phyloP scores from a whole-genome alignment of 2,797 vertebrate genomes.

The Crenichthys baileyi region DNA sequence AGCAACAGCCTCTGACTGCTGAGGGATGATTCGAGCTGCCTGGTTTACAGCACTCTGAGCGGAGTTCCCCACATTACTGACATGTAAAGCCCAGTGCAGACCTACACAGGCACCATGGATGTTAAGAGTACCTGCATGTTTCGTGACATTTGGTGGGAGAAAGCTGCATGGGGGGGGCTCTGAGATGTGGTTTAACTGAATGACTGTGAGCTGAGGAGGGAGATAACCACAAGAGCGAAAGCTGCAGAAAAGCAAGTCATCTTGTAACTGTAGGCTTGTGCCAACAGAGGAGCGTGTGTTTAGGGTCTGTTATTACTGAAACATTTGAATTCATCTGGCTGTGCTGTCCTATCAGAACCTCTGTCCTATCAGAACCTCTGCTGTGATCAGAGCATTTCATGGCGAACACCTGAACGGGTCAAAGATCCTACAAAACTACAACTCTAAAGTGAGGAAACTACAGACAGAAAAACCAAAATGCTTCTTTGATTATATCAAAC shows the following conservation, averaged over 20 bases:
- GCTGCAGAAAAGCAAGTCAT: constrained; percentile 51
- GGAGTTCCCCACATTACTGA: neutral
- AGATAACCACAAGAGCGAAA: constrained; percentile 24
- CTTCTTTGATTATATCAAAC: neutral
- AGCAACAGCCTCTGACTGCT: neutral
- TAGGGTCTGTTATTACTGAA: neutral
- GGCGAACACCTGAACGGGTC: too few relatives aligned
- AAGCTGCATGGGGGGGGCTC: constrained; percentile 7
- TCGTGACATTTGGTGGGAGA: neutral
- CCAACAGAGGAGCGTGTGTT: neutral
- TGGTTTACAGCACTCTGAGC: neutral
- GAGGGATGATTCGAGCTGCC: neutral
- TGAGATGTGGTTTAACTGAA: neutral
- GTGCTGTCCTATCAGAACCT: neutral
- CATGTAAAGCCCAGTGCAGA: neutral
- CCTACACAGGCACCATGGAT: neutral
- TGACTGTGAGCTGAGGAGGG: neutral
- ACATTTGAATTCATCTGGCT: neutral
- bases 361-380: neutral
- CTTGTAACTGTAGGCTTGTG: neutral
- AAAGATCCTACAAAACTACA: neutral
- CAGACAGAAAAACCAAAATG: neutral
- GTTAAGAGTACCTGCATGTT: neutral
- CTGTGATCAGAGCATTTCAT: neutral
- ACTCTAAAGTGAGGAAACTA: neutral